These are phyloP conservation scores for Arbacia lixula DNA, from an alignment of 53 echinoderm and acorn worm species.

Conservation along the genomic window DNA sequence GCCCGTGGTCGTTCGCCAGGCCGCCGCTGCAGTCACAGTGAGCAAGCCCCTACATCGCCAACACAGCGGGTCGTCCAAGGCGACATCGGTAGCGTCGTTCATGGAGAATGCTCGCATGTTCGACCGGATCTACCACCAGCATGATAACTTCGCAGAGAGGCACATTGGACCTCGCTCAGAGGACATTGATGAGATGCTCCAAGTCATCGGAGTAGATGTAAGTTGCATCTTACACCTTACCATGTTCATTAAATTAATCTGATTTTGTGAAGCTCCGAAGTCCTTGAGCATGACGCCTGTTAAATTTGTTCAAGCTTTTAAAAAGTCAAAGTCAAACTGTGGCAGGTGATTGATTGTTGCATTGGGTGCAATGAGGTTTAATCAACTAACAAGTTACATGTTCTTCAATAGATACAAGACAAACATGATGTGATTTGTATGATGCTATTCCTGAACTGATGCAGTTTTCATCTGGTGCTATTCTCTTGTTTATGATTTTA, in stretches of 20 bases:
- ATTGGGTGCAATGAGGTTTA: too few species aligned
- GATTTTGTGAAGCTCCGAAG: not conserved
- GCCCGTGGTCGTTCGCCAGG: not conserved
- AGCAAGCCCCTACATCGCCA: constrained; percentile 6
- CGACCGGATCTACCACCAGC: constrained; percentile 76
- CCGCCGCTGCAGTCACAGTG: constrained; percentile 17
- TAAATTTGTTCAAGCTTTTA: too few species aligned
- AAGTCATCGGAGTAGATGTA: constrained; percentile 80
- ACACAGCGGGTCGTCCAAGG: not conserved
- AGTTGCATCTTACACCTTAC: too few species aligned
- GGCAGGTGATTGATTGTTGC: too few species aligned
- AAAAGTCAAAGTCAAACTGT: too few species aligned
- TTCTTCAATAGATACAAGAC: too few species aligned
- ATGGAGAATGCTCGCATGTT: constrained; percentile 54
- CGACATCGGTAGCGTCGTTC: not conserved
- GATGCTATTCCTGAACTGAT: too few species aligned
- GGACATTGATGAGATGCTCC: constrained; percentile 82
- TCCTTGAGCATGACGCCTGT: too few species aligned
- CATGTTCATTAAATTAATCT: not conserved
- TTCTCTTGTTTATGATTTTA: too few species aligned
- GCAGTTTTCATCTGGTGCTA: too few species aligned
- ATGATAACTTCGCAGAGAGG: constrained; percentile 82
- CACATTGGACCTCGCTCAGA: constrained; percentile 82
- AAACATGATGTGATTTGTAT: too few species aligned
- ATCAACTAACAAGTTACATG: too few species aligned